Evolutionary conservation across 2,113 vertebrate genomes (phyloP).

Genomic region (Hemichromis elongatus): DNA sequence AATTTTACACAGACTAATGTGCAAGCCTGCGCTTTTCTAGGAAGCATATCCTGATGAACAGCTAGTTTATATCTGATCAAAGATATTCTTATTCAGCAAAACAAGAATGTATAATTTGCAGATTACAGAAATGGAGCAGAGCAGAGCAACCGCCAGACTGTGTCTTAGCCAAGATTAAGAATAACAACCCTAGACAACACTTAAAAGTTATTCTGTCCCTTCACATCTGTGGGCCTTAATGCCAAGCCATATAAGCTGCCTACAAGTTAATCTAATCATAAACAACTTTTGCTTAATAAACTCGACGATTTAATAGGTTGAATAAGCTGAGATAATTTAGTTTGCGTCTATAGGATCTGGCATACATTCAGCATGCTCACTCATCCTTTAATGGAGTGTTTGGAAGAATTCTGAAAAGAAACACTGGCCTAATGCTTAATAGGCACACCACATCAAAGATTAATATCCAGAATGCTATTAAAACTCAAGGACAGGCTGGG

Average conservation of each 20-base stretch:
- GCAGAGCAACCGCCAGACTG: slow-evolving; percentile 30
- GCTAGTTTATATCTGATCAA: slow-evolving; percentile 64
- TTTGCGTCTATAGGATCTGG: slow-evolving; percentile 60
- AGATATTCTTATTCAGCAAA: slow-evolving; percentile 68
- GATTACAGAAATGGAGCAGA: slow-evolving; percentile 49
- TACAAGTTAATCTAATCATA: slow-evolving; percentile 52
- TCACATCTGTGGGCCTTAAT: slow-evolving; percentile 12
- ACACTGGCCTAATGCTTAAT: slow-evolving; percentile 67
- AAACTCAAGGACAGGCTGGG: slow-evolving; percentile 76
- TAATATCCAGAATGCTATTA: slow-evolving; percentile 79
- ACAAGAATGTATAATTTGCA: slow-evolving; percentile 62
- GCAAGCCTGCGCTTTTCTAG: slow-evolving; percentile 27
- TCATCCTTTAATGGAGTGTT: slow-evolving; percentile 66
- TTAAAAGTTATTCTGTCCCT: slow-evolving; percentile 28
- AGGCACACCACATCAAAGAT: slow-evolving; percentile 73
- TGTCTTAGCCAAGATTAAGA: slow-evolving; percentile 47
- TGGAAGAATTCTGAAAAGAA: slow-evolving; percentile 65
- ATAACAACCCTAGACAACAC: slow-evolving; percentile 33
- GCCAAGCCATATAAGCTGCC: slow-evolving; percentile 25
- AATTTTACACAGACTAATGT: slow-evolving; percentile 31
- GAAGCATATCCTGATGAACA: slow-evolving; percentile 39
- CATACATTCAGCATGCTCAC: slow-evolving; percentile 21
- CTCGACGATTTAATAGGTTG: slow-evolving; percentile 46
- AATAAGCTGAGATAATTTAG: slow-evolving; percentile 60
- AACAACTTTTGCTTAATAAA: slow-evolving; percentile 57